These are phyloP conservation scores for Chaetops frenatus DNA, from an alignment of 2,113 vertebrate species.

Conservation along the genomic window DNA sequence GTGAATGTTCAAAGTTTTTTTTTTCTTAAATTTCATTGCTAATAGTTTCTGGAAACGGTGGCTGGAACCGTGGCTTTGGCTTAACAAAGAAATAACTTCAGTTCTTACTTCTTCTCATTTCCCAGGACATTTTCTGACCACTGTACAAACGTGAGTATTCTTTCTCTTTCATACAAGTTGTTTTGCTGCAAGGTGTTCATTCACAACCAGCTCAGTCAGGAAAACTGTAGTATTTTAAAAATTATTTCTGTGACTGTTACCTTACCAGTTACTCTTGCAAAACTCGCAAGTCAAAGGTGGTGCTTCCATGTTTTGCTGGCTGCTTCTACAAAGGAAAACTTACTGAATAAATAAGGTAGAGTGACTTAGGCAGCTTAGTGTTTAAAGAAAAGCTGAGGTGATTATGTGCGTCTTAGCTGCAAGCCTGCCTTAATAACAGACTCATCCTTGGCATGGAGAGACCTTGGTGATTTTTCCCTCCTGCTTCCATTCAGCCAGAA, in stretches of 20 bases:
- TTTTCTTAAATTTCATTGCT: background rate
- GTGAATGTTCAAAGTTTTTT: background rate
- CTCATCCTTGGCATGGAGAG: background rate
- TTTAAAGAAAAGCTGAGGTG: background rate
- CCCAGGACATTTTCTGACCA: background rate
- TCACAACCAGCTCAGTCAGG: background rate
- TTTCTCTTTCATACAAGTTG: background rate
- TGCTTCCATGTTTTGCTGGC: background rate
- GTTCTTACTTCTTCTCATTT: background rate
- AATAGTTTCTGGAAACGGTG: background rate
- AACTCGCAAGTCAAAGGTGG: background rate
- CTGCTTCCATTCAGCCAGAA: background rate
- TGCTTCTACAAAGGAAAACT: background rate
- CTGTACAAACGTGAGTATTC: slow-evolving; percentile 1
- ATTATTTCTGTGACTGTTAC: background rate
- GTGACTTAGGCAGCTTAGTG: background rate
- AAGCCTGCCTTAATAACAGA: background rate
- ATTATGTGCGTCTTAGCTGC: background rate
- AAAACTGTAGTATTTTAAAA: background rate
- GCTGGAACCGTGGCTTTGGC: background rate
- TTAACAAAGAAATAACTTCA: slow-evolving; percentile 10
- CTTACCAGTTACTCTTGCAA: background rate
- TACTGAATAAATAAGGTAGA: background rate
- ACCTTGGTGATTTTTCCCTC: background rate
- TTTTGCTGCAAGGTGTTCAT: background rate